A percentile compares a stretch with the other conserved stretches of the same genome.
Conservation (phyloP, 2,113 vertebrate species). For the Eptesicus fuscus region DNA sequence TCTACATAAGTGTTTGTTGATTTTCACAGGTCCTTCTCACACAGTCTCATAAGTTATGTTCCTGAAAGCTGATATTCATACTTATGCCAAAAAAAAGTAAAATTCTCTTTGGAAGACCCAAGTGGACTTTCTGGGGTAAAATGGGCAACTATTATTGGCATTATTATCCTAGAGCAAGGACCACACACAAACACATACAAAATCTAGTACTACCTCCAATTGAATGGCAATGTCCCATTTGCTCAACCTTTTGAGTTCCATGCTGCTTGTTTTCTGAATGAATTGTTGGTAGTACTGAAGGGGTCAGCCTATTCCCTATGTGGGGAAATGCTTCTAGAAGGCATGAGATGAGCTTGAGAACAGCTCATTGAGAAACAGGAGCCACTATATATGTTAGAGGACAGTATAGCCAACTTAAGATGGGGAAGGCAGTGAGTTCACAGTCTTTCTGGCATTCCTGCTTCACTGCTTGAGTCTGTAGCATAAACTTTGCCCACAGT, state of each 20-base stretch:
- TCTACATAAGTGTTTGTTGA: background rate
- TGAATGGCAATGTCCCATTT: background rate
- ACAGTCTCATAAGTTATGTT: background rate
- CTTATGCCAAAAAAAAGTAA: background rate
- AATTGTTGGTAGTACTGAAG: background rate
- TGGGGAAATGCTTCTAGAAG: background rate
- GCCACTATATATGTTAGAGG: background rate
- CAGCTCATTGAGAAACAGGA: background rate
- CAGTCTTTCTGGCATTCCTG: background rate
- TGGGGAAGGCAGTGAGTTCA: background rate
- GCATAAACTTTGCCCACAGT: background rate
- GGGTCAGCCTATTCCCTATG: background rate
- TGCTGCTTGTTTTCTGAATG: background rate
- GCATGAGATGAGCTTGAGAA: background rate
- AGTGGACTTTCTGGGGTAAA: background rate
- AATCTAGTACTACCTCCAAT: background rate
- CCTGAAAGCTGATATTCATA: background rate
- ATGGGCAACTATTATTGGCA: background rate
- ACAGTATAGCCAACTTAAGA: accelerated
- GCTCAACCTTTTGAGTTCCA: background rate
- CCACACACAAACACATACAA: background rate
- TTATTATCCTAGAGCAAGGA: background rate
- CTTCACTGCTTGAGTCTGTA: background rate
- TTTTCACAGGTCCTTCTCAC: background rate
- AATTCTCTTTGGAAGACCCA: background rate